Base-by-base conservation (phyloP, 2,797 vertebrate species). In the Chelmon rostratus region DNA sequence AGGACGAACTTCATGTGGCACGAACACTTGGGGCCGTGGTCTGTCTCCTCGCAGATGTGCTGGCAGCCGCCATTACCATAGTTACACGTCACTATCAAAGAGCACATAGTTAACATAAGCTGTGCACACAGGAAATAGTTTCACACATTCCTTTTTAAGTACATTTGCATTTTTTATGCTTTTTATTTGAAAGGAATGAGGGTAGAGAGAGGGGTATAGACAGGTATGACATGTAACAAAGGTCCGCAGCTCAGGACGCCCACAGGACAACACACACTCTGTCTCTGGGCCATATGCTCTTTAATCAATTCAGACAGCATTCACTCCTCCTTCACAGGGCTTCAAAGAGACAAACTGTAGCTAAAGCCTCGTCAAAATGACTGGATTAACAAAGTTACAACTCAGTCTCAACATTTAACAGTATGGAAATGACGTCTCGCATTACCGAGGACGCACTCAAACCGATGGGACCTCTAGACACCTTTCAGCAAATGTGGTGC, bases 1-100 rank as follows among this genome's bases (percentile, higher is more conserved):
- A 99, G 96, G 86, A 97, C 91, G 49, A 99, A 99, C 93, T 99
- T 99, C 95, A 99, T 96, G 68, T 99, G 98, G 91, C 98, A 99
- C 71, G 96, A 96, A 1, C 98, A 99, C 74, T 96, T 97, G 86
- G 97, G 98, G 0, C 97, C 98, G 68, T 98, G 97, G 77, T 99
- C 98, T 0, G 96, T 98, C 94, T 99, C 98, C 0, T 99, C 98
- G 0, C 98, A 99, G 10, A 98, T 98, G 93, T 99, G 98, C 92
- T 99, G 98, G 94, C 98, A 99, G 57, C 98, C 98, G 1, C 98
- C 98, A 0, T 99, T 99, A 4, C 98, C 98, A 0, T 99, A 99
- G 96, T 99, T 99, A 93, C 98, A 99, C 0, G 98, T 99, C 96
- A 99, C 98, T 99, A 90, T 16, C 54, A 88, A 50, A 90, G 65